phyloP scores from a whole-genome alignment of 2,797 vertebrate species.

The Thalassophryne amazonica region DNA sequence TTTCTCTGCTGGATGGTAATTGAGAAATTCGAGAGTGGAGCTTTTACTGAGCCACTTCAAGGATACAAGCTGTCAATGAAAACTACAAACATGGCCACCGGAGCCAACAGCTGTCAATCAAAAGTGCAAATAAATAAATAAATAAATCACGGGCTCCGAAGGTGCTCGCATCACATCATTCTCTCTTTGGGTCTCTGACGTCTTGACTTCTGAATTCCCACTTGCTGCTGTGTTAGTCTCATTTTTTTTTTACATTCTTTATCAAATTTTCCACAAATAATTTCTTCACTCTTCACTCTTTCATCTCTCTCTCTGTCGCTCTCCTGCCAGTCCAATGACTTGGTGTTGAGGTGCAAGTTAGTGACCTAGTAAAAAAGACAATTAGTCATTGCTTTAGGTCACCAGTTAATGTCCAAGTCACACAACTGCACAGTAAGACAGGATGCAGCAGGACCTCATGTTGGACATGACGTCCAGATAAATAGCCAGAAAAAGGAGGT shows the following conservation, averaged over 20 bases:
- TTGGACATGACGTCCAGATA: no score
- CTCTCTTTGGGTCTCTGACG: neutral
- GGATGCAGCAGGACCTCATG: no score
- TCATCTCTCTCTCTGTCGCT: conserved; percentile 9
- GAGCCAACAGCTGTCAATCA: conserved; percentile 17
- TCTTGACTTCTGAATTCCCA: neutral
- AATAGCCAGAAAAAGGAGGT: no score
- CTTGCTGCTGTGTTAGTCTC: neutral
- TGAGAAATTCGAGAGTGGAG: conserved; percentile 40
- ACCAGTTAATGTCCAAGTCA: no score
- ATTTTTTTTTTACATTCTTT: no score
- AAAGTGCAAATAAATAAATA: neutral
- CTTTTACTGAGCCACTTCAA: conserved; percentile 27
- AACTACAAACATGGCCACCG: conserved; percentile 34
- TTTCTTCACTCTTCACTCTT: conserved; percentile 17
- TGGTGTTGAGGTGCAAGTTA: conserved; percentile 52
- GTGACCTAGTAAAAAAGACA: no score
- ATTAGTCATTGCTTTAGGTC: no score
- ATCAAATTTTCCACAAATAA: conserved; percentile 14
- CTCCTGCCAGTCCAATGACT: conserved; percentile 24
- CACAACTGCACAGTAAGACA: no score
- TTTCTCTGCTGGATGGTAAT: conserved; percentile 51
- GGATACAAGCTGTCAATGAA: conserved; percentile 22
- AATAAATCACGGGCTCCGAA: neutral
- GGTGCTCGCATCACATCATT: neutral